A percentile compares a stretch with the other conserved stretches of the same genome.
Evolutionary conservation across 1,140 invertebrate species (phyloP).

Genomic region (Scylla paramamosain): DNA sequence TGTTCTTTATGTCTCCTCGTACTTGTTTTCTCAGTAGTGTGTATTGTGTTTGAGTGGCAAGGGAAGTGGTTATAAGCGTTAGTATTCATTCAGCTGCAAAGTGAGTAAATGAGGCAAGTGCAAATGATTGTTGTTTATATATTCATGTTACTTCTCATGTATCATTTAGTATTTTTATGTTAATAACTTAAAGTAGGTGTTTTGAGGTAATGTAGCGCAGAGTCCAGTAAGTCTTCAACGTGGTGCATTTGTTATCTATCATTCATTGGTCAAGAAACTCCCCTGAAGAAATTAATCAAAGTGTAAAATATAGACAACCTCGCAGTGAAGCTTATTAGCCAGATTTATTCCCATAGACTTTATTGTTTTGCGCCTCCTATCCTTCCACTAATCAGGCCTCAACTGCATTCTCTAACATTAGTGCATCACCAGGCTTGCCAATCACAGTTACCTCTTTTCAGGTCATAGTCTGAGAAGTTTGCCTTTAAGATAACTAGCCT

Average conservation of each 20-base stretch:
- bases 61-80: background rate
- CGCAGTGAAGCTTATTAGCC: background rate
- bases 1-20: background rate
- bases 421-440: background rate
- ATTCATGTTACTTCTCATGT: background rate
- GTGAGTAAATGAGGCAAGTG: background rate
- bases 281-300: background rate
- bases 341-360: background rate
- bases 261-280: background rate
- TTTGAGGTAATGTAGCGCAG: background rate
- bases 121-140: background rate
- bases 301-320: background rate
- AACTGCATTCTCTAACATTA: background rate
- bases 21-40: too few species aligned
- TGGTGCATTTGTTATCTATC: background rate
- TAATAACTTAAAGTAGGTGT: background rate
- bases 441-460: background rate
- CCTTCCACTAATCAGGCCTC: too few species aligned
- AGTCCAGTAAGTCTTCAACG: background rate
- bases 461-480: background rate
- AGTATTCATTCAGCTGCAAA: background rate
- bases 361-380: background rate
- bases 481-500: background rate
- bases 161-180: background rate
- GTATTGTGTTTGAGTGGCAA: background rate